Base-by-base conservation (phyloP, 2,797 vertebrate species). In the Ambastaia sidthimunki region DNA sequence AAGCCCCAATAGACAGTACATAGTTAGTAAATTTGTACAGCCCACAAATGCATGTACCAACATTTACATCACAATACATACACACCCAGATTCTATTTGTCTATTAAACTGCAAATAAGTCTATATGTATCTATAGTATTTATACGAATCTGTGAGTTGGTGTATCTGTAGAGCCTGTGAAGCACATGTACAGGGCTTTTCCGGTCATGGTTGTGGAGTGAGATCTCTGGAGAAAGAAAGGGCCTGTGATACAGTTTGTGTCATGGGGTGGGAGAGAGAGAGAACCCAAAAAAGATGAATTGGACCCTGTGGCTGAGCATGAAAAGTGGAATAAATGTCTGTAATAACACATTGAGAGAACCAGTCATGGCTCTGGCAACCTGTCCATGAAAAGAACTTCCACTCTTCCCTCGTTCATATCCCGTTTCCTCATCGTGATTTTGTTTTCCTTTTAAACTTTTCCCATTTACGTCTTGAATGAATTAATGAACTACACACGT, bases 291-390 rank as follows among this genome's bases (percentile, higher is more conserved):
- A 50, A 65, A 85, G 82, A 87, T 80, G 78, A 76, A 87, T 87
- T 83, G 78, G 74, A 79, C 84, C 69, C 81, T 69, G 81, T 72
- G 82, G 76, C 73, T 48, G 54, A 73, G 41, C 21, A 76, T 78
- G 79, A 80, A 82, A 85, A 82, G 77, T 87, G 87, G 81, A 37
- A 86, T 85, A 82, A 82, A 86, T 75, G 84, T 87, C 85, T 88
- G 81, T 48, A 87, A 87, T 84, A 85, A 86, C 84, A 88, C 84
- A 76, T 63, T 81, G 83, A 86, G 84, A 84, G 85, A 82, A 87
- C 80, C 78, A 82, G 87, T 86, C 83, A 82, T 70, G 79, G 75
- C 74, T 75, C 52, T 86, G 76, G 85, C 80, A 86, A 83, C 55
- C 59, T 31, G 73, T 78, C 76, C 80, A 81, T 81, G 63, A 85